phyloP scores from a whole-genome alignment of 1,140 invertebrate genomes.

The Epicauta chinensis region DNA sequence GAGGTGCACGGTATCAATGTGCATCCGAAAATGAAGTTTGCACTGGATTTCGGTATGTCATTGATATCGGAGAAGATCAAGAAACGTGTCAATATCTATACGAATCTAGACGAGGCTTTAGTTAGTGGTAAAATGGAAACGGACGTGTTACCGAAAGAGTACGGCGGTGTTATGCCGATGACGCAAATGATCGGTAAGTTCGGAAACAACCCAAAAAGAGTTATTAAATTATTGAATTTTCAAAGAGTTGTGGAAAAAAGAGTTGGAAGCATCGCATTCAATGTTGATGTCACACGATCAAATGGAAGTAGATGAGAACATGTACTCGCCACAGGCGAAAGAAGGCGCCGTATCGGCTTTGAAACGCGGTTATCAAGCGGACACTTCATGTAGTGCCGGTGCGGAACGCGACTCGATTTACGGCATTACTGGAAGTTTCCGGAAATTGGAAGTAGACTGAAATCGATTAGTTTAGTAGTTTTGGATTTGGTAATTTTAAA shows the following conservation, averaged over 20 bases:
- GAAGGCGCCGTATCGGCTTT: conserved; percentile 66
- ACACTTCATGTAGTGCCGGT: conserved; percentile 47
- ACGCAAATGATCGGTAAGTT: conserved; percentile 71
- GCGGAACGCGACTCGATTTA: conserved; percentile 56
- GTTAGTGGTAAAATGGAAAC: conserved; percentile 48
- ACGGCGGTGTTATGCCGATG: conserved; percentile 74
- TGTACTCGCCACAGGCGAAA: conserved; percentile 46
- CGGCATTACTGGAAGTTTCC: conserved; percentile 67
- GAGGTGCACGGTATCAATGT: conserved; percentile 73
- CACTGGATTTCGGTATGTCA: conserved; percentile 72
- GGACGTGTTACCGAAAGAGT: conserved; percentile 73
- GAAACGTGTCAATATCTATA: conserved; percentile 65
- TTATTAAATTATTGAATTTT: conserved; percentile 13
- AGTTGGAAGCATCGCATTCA: conserved; percentile 45
- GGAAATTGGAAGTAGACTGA: conserved; percentile 70
- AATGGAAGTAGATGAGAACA: conserved; percentile 47
- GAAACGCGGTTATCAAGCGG: conserved; percentile 37
- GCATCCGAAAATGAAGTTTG: conserved; percentile 69
- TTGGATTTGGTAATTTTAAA: too few species aligned
- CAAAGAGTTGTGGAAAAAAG: conserved; percentile 46
- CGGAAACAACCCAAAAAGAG: not conserved
- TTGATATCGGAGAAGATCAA: conserved; percentile 77
- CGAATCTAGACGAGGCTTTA: conserved; percentile 52
- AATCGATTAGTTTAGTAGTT: not conserved
- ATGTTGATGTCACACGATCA: conserved; percentile 46